A percentile compares a stretch with the other conserved stretches of the same genome.
Evolutionary conservation across 2,797 vertebrate species (phyloP).

Genomic region (Lepidocolaptes lacrymiger): DNA sequence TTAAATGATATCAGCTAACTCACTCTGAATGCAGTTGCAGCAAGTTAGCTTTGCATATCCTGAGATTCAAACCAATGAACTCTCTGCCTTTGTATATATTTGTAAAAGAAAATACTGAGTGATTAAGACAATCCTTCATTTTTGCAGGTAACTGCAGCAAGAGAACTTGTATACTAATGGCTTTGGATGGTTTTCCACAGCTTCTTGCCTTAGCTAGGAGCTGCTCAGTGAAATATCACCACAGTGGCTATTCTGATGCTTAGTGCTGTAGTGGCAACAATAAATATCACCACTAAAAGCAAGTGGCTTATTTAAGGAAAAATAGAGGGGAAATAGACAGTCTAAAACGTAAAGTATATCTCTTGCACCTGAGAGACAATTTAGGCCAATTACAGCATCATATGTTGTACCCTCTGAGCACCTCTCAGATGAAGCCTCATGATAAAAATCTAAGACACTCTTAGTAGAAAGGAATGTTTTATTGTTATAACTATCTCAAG

Average conservation of each 20-base stretch:
- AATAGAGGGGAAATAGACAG: neutral
- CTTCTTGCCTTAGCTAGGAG: neutral
- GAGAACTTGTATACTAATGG: neutral
- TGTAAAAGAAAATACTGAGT: neutral
- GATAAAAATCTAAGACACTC: neutral
- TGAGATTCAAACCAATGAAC: neutral
- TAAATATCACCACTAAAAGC: neutral
- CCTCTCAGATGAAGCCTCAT: neutral
- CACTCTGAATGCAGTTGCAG: neutral
- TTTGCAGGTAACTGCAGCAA: neutral
- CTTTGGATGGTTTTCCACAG: neutral
- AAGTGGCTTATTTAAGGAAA: neutral
- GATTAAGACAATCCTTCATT: neutral
- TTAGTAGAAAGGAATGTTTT: neutral
- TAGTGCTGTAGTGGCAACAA: neutral
- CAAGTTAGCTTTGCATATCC: neutral
- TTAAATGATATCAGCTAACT: slow-evolving; percentile 46
- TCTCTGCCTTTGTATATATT: neutral
- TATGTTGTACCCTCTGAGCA: neutral
- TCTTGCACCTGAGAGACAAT: neutral
- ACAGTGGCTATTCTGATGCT: neutral
- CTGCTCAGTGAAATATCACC: neutral
- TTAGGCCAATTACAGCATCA: neutral
- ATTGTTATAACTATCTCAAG: neutral
- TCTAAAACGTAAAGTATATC: neutral